These are phyloP conservation scores for Mionectes olivaceus DNA, from an alignment of 2,797 vertebrate genomes.

Conservation along the genomic window DNA sequence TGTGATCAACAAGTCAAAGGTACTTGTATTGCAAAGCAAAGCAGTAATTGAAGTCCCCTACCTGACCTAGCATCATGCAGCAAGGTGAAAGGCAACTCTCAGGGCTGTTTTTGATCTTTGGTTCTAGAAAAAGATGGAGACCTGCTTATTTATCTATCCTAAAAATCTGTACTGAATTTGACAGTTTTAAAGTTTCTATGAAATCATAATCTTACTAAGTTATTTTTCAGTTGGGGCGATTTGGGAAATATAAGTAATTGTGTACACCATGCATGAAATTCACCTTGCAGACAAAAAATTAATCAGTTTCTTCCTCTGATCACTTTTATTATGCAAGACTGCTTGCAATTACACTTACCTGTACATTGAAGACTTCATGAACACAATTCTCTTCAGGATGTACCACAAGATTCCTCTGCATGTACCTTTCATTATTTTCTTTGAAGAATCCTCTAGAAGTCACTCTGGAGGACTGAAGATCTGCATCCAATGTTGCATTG, in stretches of 20 bases:
- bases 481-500: constrained; percentile 88
- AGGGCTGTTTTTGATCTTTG: not conserved
- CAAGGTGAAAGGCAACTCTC: not conserved
- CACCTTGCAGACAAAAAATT: not conserved
- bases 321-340: not conserved
- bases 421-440: constrained; percentile 83
- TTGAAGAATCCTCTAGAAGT: constrained; percentile 88
- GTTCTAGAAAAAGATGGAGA: not conserved
- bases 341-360: constrained; percentile 76
- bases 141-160: not conserved
- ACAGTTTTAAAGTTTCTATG: not conserved
- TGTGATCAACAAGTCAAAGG: not conserved
- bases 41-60: not conserved
- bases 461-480: constrained; percentile 84
- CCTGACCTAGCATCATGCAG: not conserved
- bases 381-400: constrained; percentile 65
- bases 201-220: not conserved
- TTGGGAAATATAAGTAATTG: not conserved
- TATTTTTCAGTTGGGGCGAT: not conserved
- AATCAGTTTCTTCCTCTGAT: not conserved
- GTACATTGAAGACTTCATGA: constrained; percentile 82
- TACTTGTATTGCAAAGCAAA: not conserved
- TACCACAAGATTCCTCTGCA: constrained; percentile 78
- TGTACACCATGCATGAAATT: not conserved
- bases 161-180: not conserved